Base-by-base conservation (phyloP, 2,888 invertebrate genomes). In the Sicus ferrugineus region DNA sequence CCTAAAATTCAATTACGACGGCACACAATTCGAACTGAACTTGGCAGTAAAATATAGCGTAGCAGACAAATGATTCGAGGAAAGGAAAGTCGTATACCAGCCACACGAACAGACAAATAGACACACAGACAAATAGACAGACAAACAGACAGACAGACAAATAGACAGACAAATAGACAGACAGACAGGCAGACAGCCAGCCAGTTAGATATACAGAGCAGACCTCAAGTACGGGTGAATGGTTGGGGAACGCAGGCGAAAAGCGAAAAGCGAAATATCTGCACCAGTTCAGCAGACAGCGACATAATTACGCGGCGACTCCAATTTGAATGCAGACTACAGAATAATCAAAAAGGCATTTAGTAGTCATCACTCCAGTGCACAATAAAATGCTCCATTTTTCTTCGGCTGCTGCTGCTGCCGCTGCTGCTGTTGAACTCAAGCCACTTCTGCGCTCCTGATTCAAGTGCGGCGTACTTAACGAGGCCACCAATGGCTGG, bases 41-140 rank as follows among this genome's bases (percentile, higher is more conserved):
- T 54, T 54, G 54, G 54, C 54, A 54, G 28, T 54, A 54, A 54
- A 54, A 26, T 54, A 11, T n/a, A 42, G n/a, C 16, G 11, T n/a
- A 3, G 42, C 42, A 42, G 16, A 42, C 16, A 42, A 42, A 42
- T 14, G 42, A 42, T 16, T 42, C 16, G 42, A 42, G 28, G 11
- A 28, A 26, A 28, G 23, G 26, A 28, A 54, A 28, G 26, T 28
- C 26, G 54, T n/a, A 9, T 46, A 16, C 6, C 46, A 19, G n/a
- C n/a, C n/a, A n/a, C n/a, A n/a, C n/a, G n/a, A n/a, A n/a, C n/a
- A n/a, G 23, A 3, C 5, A 9, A 26, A 19, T 28, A 23, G 21
- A 50, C n/a, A 50, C 7, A 50, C n/a, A n/a, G n/a, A n/a, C n/a
- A n/a, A n/a, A 50, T 6, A 21, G 21, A 50, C 7, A 23, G 6